These are phyloP conservation scores for Drosophila robusta DNA, from an alignment of 2,888 invertebrate genomes.

Conservation along the genomic window DNA sequence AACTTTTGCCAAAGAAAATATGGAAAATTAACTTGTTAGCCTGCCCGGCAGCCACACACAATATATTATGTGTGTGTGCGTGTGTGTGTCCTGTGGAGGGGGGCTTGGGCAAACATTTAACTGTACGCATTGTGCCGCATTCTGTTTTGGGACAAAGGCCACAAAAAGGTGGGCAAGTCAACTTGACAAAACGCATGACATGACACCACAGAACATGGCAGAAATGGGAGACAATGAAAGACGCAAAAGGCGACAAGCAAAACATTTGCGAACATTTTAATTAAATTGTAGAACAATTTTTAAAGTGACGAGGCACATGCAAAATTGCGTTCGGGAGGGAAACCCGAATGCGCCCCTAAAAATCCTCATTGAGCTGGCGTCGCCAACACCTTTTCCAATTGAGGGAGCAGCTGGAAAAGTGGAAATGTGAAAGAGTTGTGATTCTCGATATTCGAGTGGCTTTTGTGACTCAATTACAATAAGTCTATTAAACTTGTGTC, in stretches of 20 bases:
- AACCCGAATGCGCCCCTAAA: conserved; percentile 19
- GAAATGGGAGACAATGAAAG: conserved; percentile 14
- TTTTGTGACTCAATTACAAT: conserved; percentile 81
- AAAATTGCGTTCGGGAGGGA: conserved; percentile 55
- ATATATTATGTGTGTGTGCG: conserved; percentile 31
- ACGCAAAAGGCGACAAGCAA: conserved; percentile 33
- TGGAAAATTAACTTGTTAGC: conserved; percentile 80
- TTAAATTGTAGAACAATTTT: conserved; percentile 52
- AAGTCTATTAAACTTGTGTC: conserved; percentile 80
- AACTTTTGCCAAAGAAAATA: conserved; percentile 78
- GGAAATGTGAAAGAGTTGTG: conserved; percentile 51
- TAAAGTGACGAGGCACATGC: conserved; percentile 49
- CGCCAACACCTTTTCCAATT: conserved; percentile 42
- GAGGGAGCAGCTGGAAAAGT: conserved; percentile 51
- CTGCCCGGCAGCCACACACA: conserved; percentile 57
- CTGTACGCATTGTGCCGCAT: conserved; percentile 74
- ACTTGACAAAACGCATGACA: conserved; percentile 60
- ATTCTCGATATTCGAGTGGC: conserved; percentile 71
- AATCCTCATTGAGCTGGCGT: conserved; percentile 13
- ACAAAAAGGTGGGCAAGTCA: conserved; percentile 76
- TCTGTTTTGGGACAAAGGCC: conserved; percentile 73
- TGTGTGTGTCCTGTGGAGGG: conserved; percentile 18
- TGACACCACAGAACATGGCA: conserved; percentile 29
- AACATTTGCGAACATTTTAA: conserved; percentile 65
- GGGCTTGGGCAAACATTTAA: conserved; percentile 59